Percentiles rank a stretch among this genome's conserved stretches.
These are phyloP conservation scores for Ophiothrix spiculata DNA, from an alignment of 35 echinoderm and acorn worm species.

Conservation along the genomic window DNA sequence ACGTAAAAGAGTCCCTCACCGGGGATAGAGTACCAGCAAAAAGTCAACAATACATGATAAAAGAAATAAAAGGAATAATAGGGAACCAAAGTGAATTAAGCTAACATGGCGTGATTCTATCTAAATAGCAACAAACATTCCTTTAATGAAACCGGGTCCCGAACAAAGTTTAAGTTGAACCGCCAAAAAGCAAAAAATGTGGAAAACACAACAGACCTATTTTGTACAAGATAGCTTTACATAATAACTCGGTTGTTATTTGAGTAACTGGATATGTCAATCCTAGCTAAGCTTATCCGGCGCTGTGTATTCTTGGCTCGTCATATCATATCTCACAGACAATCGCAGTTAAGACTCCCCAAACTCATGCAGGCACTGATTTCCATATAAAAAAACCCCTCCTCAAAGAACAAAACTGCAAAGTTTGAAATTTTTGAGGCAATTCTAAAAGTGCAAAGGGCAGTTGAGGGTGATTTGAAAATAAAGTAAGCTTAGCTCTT, in stretches of 20 bases:
- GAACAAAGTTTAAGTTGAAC: too few species aligned
- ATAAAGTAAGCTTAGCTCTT: slow-evolving; percentile 13
- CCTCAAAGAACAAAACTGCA: too few species aligned
- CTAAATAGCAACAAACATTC: not conserved
- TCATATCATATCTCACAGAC: too few species aligned
- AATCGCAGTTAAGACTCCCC: too few species aligned
- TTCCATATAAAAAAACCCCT: too few species aligned
- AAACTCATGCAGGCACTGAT: too few species aligned
- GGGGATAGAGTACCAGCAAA: not conserved
- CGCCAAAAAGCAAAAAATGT: too few species aligned
- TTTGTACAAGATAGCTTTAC: too few species aligned
- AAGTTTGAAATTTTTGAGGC: not conserved
- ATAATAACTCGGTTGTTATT: not conserved
- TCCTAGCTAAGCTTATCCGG: not conserved
- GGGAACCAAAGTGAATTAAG: not conserved
- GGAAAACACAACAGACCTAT: too few species aligned
- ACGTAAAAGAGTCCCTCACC: not conserved
- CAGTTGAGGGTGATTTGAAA: slow-evolving; percentile 2
- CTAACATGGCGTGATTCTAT: not conserved
- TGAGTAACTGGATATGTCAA: not conserved
- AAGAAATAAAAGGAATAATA: not conserved
- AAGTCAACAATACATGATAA: not conserved
- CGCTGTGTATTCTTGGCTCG: not conserved
- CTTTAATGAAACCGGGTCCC: too few species aligned
- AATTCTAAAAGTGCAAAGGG: slow-evolving; percentile 2